These are phyloP conservation scores for Novumbra hubbsi DNA, from an alignment of 2,797 vertebrate genomes.

Conservation along the genomic window DNA sequence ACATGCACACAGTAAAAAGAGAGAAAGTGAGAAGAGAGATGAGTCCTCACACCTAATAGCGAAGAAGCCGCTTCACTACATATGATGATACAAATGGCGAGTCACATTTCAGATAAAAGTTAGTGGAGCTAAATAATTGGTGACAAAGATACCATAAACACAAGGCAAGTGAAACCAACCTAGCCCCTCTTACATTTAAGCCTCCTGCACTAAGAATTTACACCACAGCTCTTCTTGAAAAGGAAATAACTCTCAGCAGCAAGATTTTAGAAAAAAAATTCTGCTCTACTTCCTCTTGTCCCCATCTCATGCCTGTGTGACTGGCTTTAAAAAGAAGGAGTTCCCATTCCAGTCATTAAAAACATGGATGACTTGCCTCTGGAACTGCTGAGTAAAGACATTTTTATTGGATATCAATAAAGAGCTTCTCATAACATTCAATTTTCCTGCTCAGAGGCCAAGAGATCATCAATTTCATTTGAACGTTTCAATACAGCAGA, in stretches of 20 bases:
- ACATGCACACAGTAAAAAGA: not conserved
- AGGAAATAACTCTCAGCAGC: not conserved
- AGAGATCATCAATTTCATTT: not conserved
- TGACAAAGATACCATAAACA: not conserved
- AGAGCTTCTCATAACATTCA: not conserved
- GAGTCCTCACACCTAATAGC: not conserved
- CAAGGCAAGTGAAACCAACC: not conserved
- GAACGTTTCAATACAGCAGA: constrained; percentile 13
- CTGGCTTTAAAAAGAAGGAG: not conserved
- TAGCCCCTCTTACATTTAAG: not conserved
- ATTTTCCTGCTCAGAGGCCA: constrained; percentile 7
- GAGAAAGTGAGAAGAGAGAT: not conserved
- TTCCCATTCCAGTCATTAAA: not conserved
- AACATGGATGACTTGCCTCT: not conserved
- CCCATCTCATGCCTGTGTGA: not conserved
- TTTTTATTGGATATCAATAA: not conserved
- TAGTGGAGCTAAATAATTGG: not conserved
- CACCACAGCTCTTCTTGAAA: not conserved
- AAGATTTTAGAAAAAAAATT: not conserved
- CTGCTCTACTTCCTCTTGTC: not conserved
- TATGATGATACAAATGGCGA: not conserved
- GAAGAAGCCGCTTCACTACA: not conserved
- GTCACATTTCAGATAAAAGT: not conserved
- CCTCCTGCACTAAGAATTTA: not conserved
- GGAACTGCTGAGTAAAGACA: not conserved